These are phyloP conservation scores for Vanessa cardui DNA, from an alignment of 2,888 invertebrate genomes.

Conservation along the genomic window DNA sequence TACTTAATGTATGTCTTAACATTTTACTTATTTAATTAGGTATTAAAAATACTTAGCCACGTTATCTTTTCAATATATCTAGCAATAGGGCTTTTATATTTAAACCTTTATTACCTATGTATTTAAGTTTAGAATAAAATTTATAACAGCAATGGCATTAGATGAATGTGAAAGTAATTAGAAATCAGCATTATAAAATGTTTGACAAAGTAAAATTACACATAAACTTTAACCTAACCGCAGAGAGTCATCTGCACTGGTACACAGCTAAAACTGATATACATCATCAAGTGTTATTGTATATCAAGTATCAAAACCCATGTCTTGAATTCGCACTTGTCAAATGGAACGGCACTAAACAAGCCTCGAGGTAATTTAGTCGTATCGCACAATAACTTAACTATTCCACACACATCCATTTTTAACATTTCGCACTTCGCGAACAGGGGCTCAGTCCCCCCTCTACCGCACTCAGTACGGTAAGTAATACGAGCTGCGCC, in stretches of 20 bases:
- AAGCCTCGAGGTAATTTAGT: slow-evolving; percentile 26
- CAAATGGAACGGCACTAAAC: slow-evolving; percentile 16
- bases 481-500: slow-evolving; percentile 86
- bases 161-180: not conserved
- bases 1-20: not conserved
- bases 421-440: slow-evolving; percentile 46
- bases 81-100: slow-evolving; percentile 1
- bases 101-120: not conserved
- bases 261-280: not conserved
- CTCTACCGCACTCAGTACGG: slow-evolving; percentile 85
- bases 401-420: slow-evolving; percentile 9
- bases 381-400: slow-evolving; percentile 37
- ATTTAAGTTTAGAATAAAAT: not conserved
- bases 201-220: no score
- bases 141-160: not conserved
- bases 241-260: not conserved
- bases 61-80: slow-evolving; percentile 14
- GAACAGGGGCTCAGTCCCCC: slow-evolving; percentile 49
- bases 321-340: slow-evolving; percentile 2
- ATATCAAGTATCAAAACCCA: not conserved
- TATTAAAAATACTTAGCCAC: slow-evolving; percentile 22
- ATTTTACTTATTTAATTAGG: slow-evolving; percentile 13
- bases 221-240: not conserved
- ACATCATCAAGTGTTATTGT: not conserved
- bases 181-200: slow-evolving; percentile 4